These are phyloP conservation scores for Heliconius nattereri DNA, from an alignment of 1,140 invertebrate species.

Conservation along the genomic window DNA sequence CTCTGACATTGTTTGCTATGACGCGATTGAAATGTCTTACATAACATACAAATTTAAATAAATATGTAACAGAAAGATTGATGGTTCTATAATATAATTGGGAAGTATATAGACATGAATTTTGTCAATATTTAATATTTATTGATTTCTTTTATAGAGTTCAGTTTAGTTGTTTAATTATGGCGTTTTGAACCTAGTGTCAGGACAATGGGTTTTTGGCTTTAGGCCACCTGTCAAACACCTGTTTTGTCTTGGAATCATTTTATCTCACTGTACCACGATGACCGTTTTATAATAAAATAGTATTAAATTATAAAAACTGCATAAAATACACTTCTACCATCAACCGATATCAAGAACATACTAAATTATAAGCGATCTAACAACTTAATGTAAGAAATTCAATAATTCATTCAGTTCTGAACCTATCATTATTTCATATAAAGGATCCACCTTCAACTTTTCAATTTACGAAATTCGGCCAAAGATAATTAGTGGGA, in stretches of 20 bases:
- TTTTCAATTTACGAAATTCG: slow-evolving; percentile 46
- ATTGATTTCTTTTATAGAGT: no score
- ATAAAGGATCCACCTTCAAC: slow-evolving; percentile 43
- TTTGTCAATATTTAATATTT: no score
- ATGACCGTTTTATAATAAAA: no score
- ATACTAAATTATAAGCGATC: neutral
- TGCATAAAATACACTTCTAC: neutral
- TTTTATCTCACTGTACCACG: no score
- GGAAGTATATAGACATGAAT: no score
- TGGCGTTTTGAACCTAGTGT: no score
- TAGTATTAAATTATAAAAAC: neutral
- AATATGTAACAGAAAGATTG: neutral
- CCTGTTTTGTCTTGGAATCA: no score
- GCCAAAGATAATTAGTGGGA: slow-evolving; percentile 45
- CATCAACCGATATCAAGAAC: neutral
- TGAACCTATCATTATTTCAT: slow-evolving; percentile 42
- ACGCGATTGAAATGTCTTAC: slow-evolving; percentile 14
- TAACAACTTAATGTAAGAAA: slow-evolving; percentile 26
- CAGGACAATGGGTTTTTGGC: no score
- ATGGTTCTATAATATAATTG: no score
- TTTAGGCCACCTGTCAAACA: no score
- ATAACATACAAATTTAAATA: neutral
- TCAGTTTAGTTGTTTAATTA: no score
- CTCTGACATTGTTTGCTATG: slow-evolving; percentile 42
- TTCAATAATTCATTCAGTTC: slow-evolving; percentile 23